Percentiles rank a stretch among this genome's conserved stretches.
Conservation (phyloP, 2,888 invertebrate genomes). For the Priocnemis perturbator region DNA sequence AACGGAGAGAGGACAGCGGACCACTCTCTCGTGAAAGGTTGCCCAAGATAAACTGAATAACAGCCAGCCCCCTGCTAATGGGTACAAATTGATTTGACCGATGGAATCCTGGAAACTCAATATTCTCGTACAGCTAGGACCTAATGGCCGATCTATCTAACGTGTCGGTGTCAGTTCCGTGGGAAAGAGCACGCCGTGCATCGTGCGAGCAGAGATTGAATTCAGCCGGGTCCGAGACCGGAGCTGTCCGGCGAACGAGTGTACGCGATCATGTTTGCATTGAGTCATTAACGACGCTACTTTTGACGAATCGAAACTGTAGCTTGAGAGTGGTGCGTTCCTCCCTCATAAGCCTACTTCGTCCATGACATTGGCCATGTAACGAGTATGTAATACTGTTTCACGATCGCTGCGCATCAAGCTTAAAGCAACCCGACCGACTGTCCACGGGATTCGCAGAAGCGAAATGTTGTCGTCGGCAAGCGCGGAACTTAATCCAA, state of each 20-base stretch:
- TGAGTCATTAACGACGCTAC: slow-evolving; percentile 7
- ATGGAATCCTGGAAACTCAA: slow-evolving; percentile 71
- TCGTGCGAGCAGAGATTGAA: slow-evolving; percentile 31
- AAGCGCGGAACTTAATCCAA: slow-evolving; percentile 9
- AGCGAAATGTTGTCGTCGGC: too few relatives aligned
- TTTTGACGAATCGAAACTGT: slow-evolving; percentile 2
- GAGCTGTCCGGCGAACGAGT: too few relatives aligned
- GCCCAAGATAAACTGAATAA: slow-evolving; percentile 54
- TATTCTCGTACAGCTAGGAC: slow-evolving; percentile 69
- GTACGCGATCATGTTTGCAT: background rate
- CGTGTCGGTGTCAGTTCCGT: slow-evolving; percentile 70
- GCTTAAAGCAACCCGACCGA: too few relatives aligned
- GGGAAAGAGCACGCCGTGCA: slow-evolving; percentile 56
- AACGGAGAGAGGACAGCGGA: background rate
- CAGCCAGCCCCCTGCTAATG: slow-evolving; percentile 62
- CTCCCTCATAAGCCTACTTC: too few relatives aligned
- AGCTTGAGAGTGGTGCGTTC: background rate
- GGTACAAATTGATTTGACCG: slow-evolving; percentile 74
- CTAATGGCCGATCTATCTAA: slow-evolving; percentile 74
- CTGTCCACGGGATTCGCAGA: too few relatives aligned
- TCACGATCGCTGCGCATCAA: too few relatives aligned
- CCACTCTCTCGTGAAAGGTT: slow-evolving; percentile 39
- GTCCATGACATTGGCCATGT: too few relatives aligned
- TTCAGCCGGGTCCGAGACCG: slow-evolving; percentile 21
- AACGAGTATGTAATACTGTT: too few relatives aligned